A percentile compares a stretch with the other conserved stretches of the same genome.
Evolutionary conservation across 2,888 invertebrate genomes (phyloP).

Genomic region (Endomychus coccineus): DNA sequence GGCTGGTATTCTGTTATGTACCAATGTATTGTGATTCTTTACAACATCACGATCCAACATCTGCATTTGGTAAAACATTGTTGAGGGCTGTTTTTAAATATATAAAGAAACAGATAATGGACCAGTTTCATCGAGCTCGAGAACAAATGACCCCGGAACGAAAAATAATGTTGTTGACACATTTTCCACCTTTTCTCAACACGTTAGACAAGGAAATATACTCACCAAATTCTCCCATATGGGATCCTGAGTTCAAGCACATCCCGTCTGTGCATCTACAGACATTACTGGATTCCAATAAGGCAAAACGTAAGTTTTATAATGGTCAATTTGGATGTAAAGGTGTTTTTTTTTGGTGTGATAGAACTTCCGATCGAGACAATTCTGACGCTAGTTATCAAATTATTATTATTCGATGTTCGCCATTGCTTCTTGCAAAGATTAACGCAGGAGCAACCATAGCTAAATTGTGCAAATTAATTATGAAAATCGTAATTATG

Average conservation of each 20-base stretch:
- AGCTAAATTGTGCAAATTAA: too few relatives aligned
- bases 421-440: too few relatives aligned
- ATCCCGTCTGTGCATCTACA: constrained; percentile 61
- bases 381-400: too few relatives aligned
- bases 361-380: too few relatives aligned
- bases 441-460: too few relatives aligned
- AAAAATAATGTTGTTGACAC: constrained; percentile 70
- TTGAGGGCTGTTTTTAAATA: constrained; percentile 72
- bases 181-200: constrained; percentile 88
- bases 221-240: constrained; percentile 79
- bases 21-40: constrained; percentile 93
- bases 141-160: constrained; percentile 87
- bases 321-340: constrained; percentile 2
- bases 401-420: too few relatives aligned
- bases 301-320: constrained; percentile 31
- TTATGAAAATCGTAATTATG: too few relatives aligned
- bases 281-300: constrained; percentile 53
- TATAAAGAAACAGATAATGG: constrained; percentile 80
- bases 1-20: constrained; percentile 93
- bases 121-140: constrained; percentile 82
- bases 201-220: constrained; percentile 84
- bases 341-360: too few relatives aligned
- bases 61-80: constrained; percentile 84
- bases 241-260: constrained; percentile 85
- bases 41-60: constrained; percentile 81